Evolutionary conservation across 2,888 invertebrate species (phyloP).

Genomic region (Epinotia bilunana): DNA sequence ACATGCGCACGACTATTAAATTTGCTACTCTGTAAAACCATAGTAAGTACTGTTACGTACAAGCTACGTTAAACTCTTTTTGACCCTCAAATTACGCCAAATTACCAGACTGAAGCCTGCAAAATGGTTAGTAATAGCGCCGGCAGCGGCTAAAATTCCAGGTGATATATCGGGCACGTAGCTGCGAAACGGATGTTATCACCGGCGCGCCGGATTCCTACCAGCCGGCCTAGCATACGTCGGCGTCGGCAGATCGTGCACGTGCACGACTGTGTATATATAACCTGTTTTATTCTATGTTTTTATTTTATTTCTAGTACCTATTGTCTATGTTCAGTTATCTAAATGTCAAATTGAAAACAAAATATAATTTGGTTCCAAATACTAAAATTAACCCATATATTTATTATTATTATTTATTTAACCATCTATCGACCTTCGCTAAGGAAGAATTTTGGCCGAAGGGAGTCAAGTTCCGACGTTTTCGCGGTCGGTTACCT

Average conservation of each 20-base stretch:
- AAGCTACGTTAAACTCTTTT: neutral
- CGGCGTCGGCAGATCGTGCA: neutral
- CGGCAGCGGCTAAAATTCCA: constrained; percentile 42
- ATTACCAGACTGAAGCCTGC: constrained; percentile 5
- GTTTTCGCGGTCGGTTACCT: too few relatives aligned
- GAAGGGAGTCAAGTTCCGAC: too few relatives aligned
- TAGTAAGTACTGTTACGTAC: neutral
- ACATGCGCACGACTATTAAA: neutral
- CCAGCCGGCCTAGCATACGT: constrained; percentile 17
- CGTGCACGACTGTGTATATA: too few relatives aligned
- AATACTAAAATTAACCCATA: too few relatives aligned
- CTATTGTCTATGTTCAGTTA: too few relatives aligned
- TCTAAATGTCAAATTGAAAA: too few relatives aligned
- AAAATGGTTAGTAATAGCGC: constrained; percentile 12
- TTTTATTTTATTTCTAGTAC: too few relatives aligned
- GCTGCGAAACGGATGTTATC: constrained; percentile 55
- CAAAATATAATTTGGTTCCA: too few relatives aligned
- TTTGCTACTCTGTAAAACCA: neutral
- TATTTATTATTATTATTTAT: too few relatives aligned
- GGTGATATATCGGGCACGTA: constrained; percentile 60
- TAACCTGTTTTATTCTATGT: too few relatives aligned
- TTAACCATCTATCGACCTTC: too few relatives aligned
- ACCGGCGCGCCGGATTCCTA: constrained; percentile 55
- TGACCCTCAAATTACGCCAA: neutral
- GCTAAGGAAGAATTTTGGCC: too few relatives aligned